These are phyloP conservation scores for Colletes latitarsis DNA, from an alignment of 1,140 invertebrate species.

Conservation along the genomic window DNA sequence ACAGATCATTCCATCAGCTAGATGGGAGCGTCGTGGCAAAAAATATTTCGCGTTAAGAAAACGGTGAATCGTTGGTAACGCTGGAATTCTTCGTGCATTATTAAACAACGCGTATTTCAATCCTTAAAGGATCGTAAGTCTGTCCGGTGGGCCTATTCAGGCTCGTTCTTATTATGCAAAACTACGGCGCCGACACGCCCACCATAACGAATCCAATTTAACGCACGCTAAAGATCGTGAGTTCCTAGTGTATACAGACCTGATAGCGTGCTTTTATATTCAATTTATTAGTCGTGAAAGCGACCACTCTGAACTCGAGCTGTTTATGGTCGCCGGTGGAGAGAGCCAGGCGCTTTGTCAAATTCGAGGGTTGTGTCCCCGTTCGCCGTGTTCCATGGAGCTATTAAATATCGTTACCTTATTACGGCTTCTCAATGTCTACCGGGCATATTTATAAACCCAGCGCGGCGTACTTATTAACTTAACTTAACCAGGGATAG, in stretches of 20 bases:
- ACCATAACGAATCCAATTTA: conserved; percentile 63
- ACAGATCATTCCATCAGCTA: conserved; percentile 11
- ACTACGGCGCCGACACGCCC: conserved; percentile 43
- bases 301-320: conserved; percentile 2
- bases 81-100: conserved; percentile 12
- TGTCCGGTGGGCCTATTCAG: conserved; percentile 9
- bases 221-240: conserved; percentile 41
- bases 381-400: not conserved
- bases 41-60: not conserved
- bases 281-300: conserved; percentile 47
- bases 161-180: conserved; percentile 53
- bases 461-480: not conserved
- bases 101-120: not conserved
- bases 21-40: not conserved
- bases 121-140: conserved; percentile 16
- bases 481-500: conserved; percentile 1
- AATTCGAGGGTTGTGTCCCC: conserved; percentile 24
- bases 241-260: conserved; percentile 32
- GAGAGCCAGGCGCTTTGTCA: not conserved
- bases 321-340: conserved; percentile 4
- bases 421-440: conserved; percentile 12
- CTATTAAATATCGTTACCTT: conserved; percentile 25
- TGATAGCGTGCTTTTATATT: conserved; percentile 40
- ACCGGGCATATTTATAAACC: conserved; percentile 28
- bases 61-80: conserved; percentile 19